Percentiles rank a stretch among this genome's conserved stretches.
Evolutionary conservation across 2,888 invertebrate species (phyloP).

Genomic region (Eristalis intricaria): DNA sequence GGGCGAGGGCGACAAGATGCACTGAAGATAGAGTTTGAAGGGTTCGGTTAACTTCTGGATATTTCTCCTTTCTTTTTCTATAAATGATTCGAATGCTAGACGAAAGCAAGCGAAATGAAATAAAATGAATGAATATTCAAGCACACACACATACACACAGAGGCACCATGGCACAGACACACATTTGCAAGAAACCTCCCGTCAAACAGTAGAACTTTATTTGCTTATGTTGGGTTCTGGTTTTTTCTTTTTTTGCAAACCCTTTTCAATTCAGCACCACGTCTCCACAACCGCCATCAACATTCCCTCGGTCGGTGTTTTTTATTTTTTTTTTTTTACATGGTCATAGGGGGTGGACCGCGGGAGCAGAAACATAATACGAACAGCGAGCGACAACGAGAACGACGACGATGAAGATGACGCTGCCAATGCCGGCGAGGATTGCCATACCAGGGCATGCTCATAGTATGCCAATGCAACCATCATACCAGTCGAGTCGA

Average conservation of each 20-base stretch:
- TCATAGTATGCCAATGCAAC: slow-evolving; percentile 7
- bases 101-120: slow-evolving; percentile 68
- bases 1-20: neutral
- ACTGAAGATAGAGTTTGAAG: neutral
- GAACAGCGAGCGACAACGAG: slow-evolving; percentile 31
- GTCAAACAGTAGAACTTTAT: slow-evolving; percentile 7
- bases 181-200: neutral
- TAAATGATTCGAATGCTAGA: slow-evolving; percentile 68
- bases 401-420: slow-evolving; percentile 2
- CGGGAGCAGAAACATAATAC: slow-evolving; percentile 12
- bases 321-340: slow-evolving; percentile 11
- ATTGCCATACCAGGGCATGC: neutral
- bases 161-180: neutral
- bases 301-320: neutral
- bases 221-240: neutral
- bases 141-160: slow-evolving; percentile 34
- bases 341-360: neutral
- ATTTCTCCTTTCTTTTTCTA: slow-evolving; percentile 24
- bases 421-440: neutral
- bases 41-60: slow-evolving; percentile 20
- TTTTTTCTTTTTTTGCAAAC: neutral
- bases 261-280: neutral
- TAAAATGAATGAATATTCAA: slow-evolving; percentile 73
- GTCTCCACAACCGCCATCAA: neutral
- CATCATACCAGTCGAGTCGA: slow-evolving; percentile 1